Evolutionary conservation across 2,113 vertebrate genomes (phyloP), one percentile per base, ranked within the genome.

Genomic region (Ramphastos sulfuratus): DNA sequence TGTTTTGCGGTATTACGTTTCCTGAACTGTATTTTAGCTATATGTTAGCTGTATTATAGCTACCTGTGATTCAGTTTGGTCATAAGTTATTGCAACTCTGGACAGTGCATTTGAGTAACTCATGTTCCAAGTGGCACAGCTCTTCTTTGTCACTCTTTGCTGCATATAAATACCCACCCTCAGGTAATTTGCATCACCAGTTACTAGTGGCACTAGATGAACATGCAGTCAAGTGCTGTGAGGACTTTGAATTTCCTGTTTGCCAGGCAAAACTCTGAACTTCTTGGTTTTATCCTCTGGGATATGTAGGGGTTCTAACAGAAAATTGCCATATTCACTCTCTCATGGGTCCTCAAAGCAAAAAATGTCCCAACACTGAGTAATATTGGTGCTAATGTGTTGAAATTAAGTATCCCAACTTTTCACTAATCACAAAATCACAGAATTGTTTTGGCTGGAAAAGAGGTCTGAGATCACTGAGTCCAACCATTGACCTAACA

Each of bases 51-150:
- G 27, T 11, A 6, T 52, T 54, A 80, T 33, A 55, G 50, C 71
- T 61, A 7, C 3, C 25, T 61, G 39, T n/a, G 19, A 37, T 48
- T 54, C 58, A 25, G 18, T 6, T 56, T 35, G 24, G 10, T 52
- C 4, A 0, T 23, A 14, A 46, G 19, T 9, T 58, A 27, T 1
- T 9, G 0, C 48, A 27, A 19, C 64, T 70, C 37, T 72, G 59
- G 30, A 4, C 17, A 7, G 10, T 17, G 12, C 4, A 4, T n/a
- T 31, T 28, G 78, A 30, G 30, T 55, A 8, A 24, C 10, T 52
- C 30, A 21, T 35, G 15, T 25, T 91, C 20, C 55, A 25, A 48
- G 60, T 17, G n/a, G 27, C 61, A 31, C 23, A 4, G 1, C 2
- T 35, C 12, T 39, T 28, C 7, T 44, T 33, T 48, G 19, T 33